These are phyloP conservation scores for Amyelois transitella DNA, from an alignment of 1,140 invertebrate genomes.

Conservation along the genomic window DNA sequence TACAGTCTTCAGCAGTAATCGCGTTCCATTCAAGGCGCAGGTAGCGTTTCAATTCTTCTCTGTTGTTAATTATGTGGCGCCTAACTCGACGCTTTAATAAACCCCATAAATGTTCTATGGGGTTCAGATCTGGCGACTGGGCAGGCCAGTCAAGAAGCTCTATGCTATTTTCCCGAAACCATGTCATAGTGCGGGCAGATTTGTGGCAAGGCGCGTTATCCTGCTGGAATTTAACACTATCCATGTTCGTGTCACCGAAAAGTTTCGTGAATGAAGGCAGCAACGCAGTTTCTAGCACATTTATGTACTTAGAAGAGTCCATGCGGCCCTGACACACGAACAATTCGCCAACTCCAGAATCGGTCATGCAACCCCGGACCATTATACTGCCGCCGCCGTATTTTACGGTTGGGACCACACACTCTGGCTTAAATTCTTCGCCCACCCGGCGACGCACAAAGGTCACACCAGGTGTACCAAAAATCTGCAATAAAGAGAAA, in stretches of 20 bases:
- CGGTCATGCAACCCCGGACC: constrained; percentile 47
- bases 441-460: not conserved
- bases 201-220: constrained; percentile 1
- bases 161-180: constrained; percentile 1
- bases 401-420: constrained; percentile 44
- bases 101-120: not conserved
- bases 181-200: not conserved
- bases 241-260: constrained; percentile 3
- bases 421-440: constrained; percentile 13
- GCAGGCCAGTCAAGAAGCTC: constrained; percentile 1
- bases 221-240: constrained; percentile 1
- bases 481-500: not conserved
- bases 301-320: constrained; percentile 14
- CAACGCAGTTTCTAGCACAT: constrained; percentile 16
- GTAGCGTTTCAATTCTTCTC: no score
- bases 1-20: no score
- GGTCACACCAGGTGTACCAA: constrained; percentile 3
- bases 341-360: constrained; percentile 28
- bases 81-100: not conserved
- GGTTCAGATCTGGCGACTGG: not conserved
- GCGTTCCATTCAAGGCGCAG: no score
- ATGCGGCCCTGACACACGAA: constrained; percentile 24
- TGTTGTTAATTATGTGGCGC: not conserved
- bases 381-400: constrained; percentile 39
- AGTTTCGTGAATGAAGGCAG: constrained; percentile 1